phyloP scores from a whole-genome alignment of 2,113 vertebrate species.

The Poicephalus gulielmi region DNA sequence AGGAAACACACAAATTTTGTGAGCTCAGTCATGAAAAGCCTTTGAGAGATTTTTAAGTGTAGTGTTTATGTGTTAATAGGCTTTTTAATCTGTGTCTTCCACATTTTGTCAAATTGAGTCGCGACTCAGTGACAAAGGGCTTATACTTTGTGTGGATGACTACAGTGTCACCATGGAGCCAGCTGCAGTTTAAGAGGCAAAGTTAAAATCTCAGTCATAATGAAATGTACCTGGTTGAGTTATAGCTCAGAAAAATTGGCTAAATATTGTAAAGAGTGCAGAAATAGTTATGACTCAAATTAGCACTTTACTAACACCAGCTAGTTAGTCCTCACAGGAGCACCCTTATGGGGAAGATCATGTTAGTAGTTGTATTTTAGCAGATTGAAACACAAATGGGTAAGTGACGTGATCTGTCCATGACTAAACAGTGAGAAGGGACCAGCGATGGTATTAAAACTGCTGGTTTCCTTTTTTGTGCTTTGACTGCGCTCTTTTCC shows the following conservation, averaged over 20 bases:
- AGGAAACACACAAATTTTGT: constrained; percentile 1
- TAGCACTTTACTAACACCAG: background rate
- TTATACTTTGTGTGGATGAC: background rate
- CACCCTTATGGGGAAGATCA: background rate
- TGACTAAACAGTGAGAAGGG: background rate
- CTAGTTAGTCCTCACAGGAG: background rate
- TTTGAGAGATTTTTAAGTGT: background rate
- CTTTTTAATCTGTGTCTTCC: background rate
- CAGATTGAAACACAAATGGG: background rate
- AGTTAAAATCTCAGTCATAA: background rate
- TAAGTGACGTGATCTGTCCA: background rate
- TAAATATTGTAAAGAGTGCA: background rate
- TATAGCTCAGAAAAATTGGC: background rate
- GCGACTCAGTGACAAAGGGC: background rate
- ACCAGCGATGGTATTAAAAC: background rate
- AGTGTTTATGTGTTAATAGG: background rate
- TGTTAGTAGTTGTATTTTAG: background rate
- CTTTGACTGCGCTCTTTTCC: background rate
- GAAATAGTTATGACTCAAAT: constrained; percentile 27
- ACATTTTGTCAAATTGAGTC: background rate
- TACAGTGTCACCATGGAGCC: background rate
- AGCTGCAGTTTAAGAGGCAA: background rate
- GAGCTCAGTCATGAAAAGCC: background rate
- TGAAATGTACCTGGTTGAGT: background rate
- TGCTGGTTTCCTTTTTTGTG: background rate